Percentiles rank a stretch among this genome's conserved stretches.
phyloP scores from a whole-genome alignment of 2,797 vertebrate genomes.

The Enteromius unitaeniatus region DNA sequence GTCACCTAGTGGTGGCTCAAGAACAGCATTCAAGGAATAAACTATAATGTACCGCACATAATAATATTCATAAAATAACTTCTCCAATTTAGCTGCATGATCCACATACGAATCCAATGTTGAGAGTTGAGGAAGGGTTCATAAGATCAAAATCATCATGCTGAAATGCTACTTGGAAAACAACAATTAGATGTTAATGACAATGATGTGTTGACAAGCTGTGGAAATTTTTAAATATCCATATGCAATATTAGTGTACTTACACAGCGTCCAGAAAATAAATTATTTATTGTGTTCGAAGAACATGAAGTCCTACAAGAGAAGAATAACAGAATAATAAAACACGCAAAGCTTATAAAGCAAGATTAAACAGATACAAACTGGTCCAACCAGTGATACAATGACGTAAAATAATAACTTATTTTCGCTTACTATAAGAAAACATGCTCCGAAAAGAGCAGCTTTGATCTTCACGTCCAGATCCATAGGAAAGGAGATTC shows the following conservation, averaged over 20 bases:
- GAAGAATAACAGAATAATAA: conserved; percentile 14
- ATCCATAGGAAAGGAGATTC: conserved; percentile 81
- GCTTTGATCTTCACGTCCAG: conserved; percentile 85
- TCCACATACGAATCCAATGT: neutral
- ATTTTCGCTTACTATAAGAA: conserved; percentile 82
- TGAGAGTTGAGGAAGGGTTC: neutral
- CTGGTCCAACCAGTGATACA: conserved; percentile 8
- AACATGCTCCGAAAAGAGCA: conserved; percentile 81
- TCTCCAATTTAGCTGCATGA: neutral
- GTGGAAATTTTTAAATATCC: neutral
- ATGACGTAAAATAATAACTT: neutral
- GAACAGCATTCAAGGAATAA: neutral
- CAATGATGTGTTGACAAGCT: neutral
- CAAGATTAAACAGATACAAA: neutral
- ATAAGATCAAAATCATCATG: neutral
- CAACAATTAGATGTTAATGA: neutral
- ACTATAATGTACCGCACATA: neutral
- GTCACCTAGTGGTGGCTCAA: conserved; percentile 36
- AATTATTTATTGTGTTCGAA: conserved; percentile 62
- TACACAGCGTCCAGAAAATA: neutral
- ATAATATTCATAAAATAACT: neutral
- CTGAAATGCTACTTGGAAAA: conserved; percentile 14
- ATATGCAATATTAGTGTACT: conserved; percentile 7
- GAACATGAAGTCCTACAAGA: conserved; percentile 72
- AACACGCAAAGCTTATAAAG: neutral